A percentile compares a stretch with the other conserved stretches of the same genome.
These are phyloP conservation scores for Choristoneura fumiferana DNA, from an alignment of 1,140 invertebrate species.

Conservation along the genomic window DNA sequence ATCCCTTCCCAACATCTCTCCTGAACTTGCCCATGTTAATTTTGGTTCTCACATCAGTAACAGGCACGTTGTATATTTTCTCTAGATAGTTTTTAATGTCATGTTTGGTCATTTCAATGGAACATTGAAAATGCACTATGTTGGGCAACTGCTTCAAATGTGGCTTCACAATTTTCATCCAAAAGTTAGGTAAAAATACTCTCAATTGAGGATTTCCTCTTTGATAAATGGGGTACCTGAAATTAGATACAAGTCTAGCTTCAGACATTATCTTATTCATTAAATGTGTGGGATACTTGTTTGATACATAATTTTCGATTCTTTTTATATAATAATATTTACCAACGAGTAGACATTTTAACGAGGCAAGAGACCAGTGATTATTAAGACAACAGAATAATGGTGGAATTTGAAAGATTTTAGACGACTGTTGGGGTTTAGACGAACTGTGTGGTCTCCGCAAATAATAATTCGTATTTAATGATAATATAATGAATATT, in stretches of 20 bases:
- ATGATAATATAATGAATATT: too few relatives aligned
- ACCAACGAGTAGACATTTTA: too few relatives aligned
- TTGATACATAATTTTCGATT: too few relatives aligned
- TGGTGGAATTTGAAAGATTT: too few relatives aligned
- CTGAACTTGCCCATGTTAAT: slow-evolving; percentile 83
- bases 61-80: slow-evolving; percentile 94
- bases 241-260: slow-evolving; percentile 24
- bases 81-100: slow-evolving; percentile 96
- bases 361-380: too few relatives aligned
- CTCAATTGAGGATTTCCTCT: slow-evolving; percentile 93
- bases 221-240: slow-evolving; percentile 91
- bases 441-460: too few relatives aligned
- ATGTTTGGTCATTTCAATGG: slow-evolving; percentile 91
- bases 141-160: slow-evolving; percentile 83
- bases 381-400: too few relatives aligned
- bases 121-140: slow-evolving; percentile 90
- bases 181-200: slow-evolving; percentile 95
- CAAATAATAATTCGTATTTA: too few relatives aligned
- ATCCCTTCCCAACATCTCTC: slow-evolving; percentile 76
- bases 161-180: slow-evolving; percentile 92
- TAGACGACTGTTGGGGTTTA: too few relatives aligned
- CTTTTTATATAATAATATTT: too few relatives aligned
- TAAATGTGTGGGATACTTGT: too few relatives aligned
- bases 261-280: too few relatives aligned
- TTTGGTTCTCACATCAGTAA: slow-evolving; percentile 85